Conservation (phyloP, 2,888 invertebrate species). For the Drosophila neoperkinsi region DNA sequence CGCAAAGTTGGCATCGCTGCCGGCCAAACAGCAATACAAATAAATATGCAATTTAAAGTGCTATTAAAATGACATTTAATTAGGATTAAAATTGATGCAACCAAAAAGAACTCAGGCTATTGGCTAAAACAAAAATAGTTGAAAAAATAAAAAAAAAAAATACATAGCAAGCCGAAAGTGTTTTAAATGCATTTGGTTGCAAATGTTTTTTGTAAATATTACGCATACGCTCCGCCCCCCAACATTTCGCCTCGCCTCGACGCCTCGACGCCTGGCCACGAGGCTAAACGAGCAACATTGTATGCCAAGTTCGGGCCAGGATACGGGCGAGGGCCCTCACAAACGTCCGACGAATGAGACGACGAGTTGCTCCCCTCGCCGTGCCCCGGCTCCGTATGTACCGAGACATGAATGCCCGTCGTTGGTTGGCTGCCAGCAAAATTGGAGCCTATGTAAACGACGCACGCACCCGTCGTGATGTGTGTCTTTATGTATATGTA, state of each 20-base stretch:
- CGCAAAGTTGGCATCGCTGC: conserved; percentile 5
- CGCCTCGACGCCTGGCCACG: conserved; percentile 52
- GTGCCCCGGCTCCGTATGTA: conserved; percentile 58
- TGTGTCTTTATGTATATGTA: conserved; percentile 60
- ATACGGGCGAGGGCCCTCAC: conserved; percentile 53
- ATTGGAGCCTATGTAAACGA: conserved; percentile 77
- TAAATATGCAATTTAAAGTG: conserved; percentile 57
- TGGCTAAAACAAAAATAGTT: conserved; percentile 19
- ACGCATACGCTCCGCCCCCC: conserved; percentile 49
- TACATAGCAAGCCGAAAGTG: conserved; percentile 33
- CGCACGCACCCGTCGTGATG: conserved; percentile 60
- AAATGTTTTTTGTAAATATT: conserved; percentile 67
- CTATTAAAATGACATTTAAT: conserved; percentile 73
- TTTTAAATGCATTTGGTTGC: conserved; percentile 72
- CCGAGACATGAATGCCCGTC: conserved; percentile 64
- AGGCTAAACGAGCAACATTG: conserved; percentile 73
- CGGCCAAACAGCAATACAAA: conserved; percentile 11
- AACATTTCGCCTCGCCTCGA: conserved; percentile 13
- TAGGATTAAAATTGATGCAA: conserved; percentile 76
- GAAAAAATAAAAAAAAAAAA: background rate
- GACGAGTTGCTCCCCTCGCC: conserved; percentile 53
- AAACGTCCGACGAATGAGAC: conserved; percentile 72
- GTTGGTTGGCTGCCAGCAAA: conserved; percentile 68
- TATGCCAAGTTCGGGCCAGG: conserved; percentile 53
- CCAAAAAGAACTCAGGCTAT: conserved; percentile 36